phyloP scores from a whole-genome alignment of 2,113 vertebrate genomes.

The Delphinapterus leucas region DNA sequence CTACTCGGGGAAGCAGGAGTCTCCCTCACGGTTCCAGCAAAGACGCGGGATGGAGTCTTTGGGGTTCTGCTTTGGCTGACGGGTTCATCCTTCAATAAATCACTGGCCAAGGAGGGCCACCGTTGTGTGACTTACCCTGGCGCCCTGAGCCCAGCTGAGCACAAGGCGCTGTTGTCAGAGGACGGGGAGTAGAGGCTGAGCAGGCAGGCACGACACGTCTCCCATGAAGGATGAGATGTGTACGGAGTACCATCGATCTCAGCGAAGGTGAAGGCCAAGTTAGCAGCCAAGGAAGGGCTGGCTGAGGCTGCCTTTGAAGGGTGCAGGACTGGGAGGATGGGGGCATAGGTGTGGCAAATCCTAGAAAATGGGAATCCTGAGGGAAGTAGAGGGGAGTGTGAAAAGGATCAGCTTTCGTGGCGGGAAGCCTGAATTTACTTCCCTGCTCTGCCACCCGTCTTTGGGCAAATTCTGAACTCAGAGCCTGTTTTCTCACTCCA shows the following conservation, averaged over 20 bases:
- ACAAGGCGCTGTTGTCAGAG: neutral
- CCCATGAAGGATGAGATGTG: fast-evolving
- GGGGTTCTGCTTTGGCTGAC: neutral
- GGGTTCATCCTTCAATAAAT: neutral
- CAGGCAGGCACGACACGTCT: fast-evolving
- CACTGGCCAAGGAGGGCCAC: too few relatives aligned
- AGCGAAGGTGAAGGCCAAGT: neutral
- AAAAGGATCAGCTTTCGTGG: too few relatives aligned
- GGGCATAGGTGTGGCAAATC: fast-evolving
- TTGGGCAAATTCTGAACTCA: neutral
- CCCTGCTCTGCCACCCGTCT: neutral
- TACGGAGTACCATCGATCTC: fast-evolving
- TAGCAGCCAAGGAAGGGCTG: neutral
- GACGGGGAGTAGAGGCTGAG: neutral
- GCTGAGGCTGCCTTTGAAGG: neutral
- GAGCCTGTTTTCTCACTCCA: neutral
- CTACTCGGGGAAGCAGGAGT: neutral
- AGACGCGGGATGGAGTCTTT: neutral
- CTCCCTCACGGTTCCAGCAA: neutral
- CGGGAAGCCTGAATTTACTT: neutral
- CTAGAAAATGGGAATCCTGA: too few relatives aligned
- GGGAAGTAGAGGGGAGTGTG: fast-evolving
- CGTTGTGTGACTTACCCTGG: neutral
- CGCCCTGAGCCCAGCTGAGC: neutral
- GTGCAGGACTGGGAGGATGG: neutral